phyloP scores from a whole-genome alignment of 2,113 vertebrate species.

The Nesospiza acunhae region DNA sequence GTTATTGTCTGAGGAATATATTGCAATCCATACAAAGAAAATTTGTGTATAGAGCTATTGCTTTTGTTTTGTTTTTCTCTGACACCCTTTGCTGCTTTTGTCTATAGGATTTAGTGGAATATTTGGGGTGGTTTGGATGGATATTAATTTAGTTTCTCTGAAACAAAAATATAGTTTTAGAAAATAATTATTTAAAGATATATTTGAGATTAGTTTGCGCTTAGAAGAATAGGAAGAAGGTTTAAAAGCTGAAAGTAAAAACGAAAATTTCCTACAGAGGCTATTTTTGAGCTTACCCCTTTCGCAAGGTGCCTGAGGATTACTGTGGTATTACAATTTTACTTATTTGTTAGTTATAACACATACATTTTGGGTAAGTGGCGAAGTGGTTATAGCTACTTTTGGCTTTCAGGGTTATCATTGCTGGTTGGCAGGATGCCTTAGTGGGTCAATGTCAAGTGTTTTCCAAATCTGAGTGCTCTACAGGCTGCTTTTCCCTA shows the following conservation, averaged over 20 bases:
- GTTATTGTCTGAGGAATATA: not conserved
- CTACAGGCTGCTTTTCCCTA: not conserved
- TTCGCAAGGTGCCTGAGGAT: not conserved
- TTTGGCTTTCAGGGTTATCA: not conserved
- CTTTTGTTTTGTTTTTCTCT: not conserved
- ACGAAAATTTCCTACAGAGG: not conserved
- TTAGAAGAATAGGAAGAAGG: not conserved
- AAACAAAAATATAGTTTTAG: not conserved
- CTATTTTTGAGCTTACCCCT: not conserved
- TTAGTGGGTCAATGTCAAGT: not conserved
- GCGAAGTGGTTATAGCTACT: not conserved
- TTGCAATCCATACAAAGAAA: not conserved
- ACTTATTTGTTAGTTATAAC: not conserved
- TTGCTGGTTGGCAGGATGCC: not conserved
- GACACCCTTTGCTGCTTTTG: not conserved
- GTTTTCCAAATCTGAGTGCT: not conserved
- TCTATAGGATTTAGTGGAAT: not conserved
- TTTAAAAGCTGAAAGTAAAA: not conserved
- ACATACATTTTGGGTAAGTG: not conserved
- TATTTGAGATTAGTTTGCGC: not conserved
- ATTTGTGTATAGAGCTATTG: not conserved
- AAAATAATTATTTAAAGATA: not conserved
- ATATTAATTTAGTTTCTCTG: not conserved
- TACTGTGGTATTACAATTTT: not conserved
- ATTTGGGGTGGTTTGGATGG: not conserved